These are phyloP conservation scores for Allacma fusca DNA, from an alignment of 2,888 invertebrate genomes.

Conservation along the genomic window DNA sequence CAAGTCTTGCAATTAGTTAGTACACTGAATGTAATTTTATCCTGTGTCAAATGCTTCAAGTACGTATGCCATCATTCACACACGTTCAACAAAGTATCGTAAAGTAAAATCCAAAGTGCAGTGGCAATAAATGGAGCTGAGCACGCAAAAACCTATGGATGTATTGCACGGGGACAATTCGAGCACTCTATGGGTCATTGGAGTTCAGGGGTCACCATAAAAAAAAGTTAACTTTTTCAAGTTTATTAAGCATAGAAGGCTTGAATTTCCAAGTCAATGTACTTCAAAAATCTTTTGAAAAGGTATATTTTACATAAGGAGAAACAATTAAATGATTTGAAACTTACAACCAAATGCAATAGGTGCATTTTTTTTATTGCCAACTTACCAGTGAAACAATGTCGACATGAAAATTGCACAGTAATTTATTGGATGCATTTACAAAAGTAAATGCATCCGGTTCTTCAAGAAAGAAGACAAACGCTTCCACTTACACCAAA, in stretches of 20 bases:
- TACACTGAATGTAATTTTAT: background rate
- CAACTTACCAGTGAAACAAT: too few relatives aligned
- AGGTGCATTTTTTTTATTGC: too few relatives aligned
- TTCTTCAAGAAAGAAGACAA: too few relatives aligned
- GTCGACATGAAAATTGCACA: too few relatives aligned
- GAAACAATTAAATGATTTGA: too few relatives aligned
- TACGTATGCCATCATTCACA: background rate
- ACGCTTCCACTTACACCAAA: too few relatives aligned
- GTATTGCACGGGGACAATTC: too few relatives aligned
- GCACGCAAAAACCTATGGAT: background rate
- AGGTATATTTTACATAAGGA: too few relatives aligned
- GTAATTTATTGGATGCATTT: too few relatives aligned
- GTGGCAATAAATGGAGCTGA: background rate
- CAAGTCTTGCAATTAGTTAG: too few relatives aligned
- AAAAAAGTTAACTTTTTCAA: background rate
- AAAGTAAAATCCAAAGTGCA: slow-evolving; percentile 9
- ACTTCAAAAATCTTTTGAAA: background rate
- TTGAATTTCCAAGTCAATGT: background rate
- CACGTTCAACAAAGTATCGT: background rate
- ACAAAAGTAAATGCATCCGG: too few relatives aligned
- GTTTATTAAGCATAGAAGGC: background rate
- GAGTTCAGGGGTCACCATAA: background rate
- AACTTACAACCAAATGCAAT: too few relatives aligned
- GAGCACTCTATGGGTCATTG: background rate
- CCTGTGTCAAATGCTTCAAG: background rate